phyloP scores from a whole-genome alignment of 2,888 invertebrate genomes.

The Deroplatys truncata region DNA sequence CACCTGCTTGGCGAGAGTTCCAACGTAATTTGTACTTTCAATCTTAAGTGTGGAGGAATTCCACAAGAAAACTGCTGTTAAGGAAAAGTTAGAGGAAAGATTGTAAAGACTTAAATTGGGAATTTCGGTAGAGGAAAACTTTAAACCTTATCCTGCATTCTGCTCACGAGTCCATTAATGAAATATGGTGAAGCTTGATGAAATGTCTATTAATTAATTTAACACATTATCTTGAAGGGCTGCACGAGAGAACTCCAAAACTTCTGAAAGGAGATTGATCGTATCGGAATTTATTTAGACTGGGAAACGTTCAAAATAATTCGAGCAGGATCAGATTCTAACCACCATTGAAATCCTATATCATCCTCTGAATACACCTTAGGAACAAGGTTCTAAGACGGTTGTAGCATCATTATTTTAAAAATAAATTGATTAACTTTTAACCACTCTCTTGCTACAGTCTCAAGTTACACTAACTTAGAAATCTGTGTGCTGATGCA shows the following conservation, averaged over 20 bases:
- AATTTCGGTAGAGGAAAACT: background rate
- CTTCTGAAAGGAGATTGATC: background rate
- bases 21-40: background rate
- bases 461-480: too few relatives aligned
- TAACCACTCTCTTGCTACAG: too few relatives aligned
- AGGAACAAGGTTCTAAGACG: too few relatives aligned
- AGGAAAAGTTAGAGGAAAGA: background rate
- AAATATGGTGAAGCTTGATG: background rate
- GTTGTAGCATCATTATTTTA: too few relatives aligned
- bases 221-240: background rate
- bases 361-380: too few relatives aligned
- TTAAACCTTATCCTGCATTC: background rate
- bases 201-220: background rate
- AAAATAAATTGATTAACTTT: too few relatives aligned
- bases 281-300: too few relatives aligned
- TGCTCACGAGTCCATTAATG: background rate
- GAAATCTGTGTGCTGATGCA: too few relatives aligned
- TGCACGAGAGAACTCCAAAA: background rate
- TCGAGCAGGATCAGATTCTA: too few relatives aligned
- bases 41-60: background rate
- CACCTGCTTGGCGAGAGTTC: background rate
- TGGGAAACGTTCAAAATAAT: too few relatives aligned
- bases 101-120: background rate
- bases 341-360: too few relatives aligned
- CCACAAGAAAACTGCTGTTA: background rate